Evolutionary conservation across 2,888 invertebrate species (phyloP).

Genomic region (Invenusta paracnida): DNA sequence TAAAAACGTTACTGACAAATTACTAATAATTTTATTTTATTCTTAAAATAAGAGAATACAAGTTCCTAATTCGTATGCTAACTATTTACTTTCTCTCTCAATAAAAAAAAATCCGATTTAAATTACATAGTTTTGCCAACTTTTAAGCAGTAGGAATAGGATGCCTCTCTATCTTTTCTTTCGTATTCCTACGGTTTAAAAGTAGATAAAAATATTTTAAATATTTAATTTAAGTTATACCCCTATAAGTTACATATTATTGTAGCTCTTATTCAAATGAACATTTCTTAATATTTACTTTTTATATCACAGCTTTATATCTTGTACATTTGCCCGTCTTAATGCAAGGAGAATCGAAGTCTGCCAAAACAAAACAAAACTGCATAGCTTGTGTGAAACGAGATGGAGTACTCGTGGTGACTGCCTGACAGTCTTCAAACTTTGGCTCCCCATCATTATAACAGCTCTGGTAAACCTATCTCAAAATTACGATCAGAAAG

Average conservation of each 20-base stretch:
- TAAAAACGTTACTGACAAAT: not conserved
- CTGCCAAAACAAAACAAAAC: not conserved
- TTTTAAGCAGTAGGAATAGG: no score
- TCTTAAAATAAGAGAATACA: not conserved
- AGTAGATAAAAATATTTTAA: not conserved
- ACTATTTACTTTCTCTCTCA: not conserved
- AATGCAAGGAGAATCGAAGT: not conserved
- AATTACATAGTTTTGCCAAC: no score
- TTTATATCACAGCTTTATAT: no score
- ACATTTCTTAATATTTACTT: no score
- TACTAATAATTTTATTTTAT: not conserved
- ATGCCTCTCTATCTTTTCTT: no score
- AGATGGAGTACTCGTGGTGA: not conserved
- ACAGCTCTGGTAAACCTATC: not conserved
- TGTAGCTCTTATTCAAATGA: no score
- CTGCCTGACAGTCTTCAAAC: not conserved
- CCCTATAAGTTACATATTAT: no score
- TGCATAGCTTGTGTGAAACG: not conserved
- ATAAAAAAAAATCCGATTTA: no score
- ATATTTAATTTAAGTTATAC: not conserved
- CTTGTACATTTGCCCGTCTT: no score
- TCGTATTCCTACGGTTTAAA: no score
- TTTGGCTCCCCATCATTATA: not conserved
- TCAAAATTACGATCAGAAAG: not conserved
- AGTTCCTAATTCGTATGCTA: not conserved